Conservation (phyloP, 2,113 vertebrate species). For the Siphamia tubifer region DNA sequence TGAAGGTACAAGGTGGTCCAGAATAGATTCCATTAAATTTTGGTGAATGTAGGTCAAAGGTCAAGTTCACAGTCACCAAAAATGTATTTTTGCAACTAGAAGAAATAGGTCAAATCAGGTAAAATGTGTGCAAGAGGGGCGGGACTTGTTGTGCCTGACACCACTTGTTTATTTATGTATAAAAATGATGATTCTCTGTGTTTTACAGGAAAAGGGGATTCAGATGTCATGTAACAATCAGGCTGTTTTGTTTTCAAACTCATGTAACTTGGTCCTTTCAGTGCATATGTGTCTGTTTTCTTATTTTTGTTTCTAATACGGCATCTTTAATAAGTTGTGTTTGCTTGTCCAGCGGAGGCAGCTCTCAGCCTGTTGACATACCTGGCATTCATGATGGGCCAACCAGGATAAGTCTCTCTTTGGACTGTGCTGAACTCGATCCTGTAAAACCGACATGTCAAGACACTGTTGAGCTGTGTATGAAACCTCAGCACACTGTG, state of each 20-base stretch:
- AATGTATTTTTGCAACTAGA: too few species aligned
- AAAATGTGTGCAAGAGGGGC: too few species aligned
- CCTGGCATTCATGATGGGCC: slow-evolving; percentile 35
- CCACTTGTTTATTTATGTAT: too few species aligned
- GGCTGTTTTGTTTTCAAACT: background rate
- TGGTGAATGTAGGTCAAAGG: too few species aligned
- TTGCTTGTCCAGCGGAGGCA: background rate
- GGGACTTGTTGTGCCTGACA: too few species aligned
- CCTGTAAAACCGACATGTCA: slow-evolving; percentile 53
- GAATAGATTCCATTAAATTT: too few species aligned
- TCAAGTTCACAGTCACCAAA: too few species aligned
- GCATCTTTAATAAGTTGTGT: background rate
- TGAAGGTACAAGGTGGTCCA: too few species aligned
- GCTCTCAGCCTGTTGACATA: background rate
- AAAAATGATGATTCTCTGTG: too few species aligned
- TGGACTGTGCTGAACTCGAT: slow-evolving; percentile 71
- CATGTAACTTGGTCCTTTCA: background rate
- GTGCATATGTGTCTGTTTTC: background rate
- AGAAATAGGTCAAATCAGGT: too few species aligned
- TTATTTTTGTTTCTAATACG: background rate
- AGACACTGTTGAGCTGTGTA: background rate
- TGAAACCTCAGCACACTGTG: background rate
- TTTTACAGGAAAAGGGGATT: background rate
- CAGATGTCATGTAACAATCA: background rate
- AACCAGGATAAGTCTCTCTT: slow-evolving; percentile 66